phyloP scores from a whole-genome alignment of 2,113 vertebrate genomes.

The Ptyas mucosa region DNA sequence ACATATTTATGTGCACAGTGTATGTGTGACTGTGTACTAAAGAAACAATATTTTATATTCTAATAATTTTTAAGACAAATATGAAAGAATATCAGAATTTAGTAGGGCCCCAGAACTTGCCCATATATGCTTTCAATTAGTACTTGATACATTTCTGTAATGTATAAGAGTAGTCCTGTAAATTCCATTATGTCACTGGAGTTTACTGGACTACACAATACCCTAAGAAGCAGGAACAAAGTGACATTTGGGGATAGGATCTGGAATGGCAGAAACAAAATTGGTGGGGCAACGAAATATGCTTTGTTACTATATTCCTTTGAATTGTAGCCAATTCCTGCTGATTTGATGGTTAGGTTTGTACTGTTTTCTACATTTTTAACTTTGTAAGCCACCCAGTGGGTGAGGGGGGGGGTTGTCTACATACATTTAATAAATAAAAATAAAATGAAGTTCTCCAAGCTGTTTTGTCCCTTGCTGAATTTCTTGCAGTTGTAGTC shows the following conservation, averaged over 20 bases:
- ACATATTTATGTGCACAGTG: background rate
- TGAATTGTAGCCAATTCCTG: background rate
- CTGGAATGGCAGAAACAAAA: background rate
- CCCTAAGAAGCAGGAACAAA: background rate
- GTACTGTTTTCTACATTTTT: background rate
- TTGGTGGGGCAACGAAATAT: background rate
- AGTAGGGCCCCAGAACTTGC: background rate
- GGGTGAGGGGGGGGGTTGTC: fast-evolving
- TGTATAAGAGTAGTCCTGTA: background rate
- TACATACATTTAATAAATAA: background rate
- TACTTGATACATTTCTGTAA: background rate
- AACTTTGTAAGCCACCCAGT: background rate
- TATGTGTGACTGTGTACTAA: background rate
- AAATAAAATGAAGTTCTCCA: background rate
- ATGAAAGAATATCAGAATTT: background rate
- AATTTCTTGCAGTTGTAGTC: background rate
- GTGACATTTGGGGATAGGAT: background rate
- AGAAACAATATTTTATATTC: background rate
- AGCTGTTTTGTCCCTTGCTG: background rate
- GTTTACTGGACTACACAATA: background rate
- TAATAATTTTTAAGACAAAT: background rate
- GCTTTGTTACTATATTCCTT: background rate
- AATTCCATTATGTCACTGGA: background rate
- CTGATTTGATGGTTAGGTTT: background rate
- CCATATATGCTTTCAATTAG: background rate